A percentile compares a stretch with the other conserved stretches of the same genome.
phyloP scores from a whole-genome alignment of 1,140 invertebrate genomes.

The Drosophila serrata region DNA sequence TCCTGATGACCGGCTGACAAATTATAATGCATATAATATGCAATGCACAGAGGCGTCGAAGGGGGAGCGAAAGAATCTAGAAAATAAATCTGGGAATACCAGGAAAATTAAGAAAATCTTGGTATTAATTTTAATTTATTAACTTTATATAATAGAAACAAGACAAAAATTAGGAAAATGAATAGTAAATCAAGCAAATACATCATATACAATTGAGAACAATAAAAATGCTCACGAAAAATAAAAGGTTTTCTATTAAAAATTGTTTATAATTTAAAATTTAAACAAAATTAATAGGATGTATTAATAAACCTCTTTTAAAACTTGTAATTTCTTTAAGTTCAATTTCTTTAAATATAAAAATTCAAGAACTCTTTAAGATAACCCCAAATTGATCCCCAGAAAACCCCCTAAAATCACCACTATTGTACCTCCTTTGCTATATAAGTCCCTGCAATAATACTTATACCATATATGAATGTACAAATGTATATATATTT shows the following conservation, averaged over 20 bases:
- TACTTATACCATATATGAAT: conserved; percentile 1
- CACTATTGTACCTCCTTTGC: background rate
- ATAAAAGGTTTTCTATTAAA: background rate
- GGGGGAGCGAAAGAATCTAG: background rate
- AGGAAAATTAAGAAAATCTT: background rate
- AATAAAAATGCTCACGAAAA: background rate
- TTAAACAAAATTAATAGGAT: no score
- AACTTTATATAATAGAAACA: background rate
- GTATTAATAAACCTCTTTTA: no score
- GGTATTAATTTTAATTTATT: background rate
- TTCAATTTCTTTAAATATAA: background rate
- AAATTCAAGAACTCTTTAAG: background rate
- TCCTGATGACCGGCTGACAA: conserved; percentile 57
- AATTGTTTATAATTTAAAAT: no score
- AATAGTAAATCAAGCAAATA: background rate
- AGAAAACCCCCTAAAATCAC: background rate
- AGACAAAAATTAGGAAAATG: no score
- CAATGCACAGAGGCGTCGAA: conserved; percentile 17
- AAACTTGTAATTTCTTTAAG: background rate
- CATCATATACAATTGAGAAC: no score
- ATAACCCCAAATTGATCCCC: background rate
- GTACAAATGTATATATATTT: no score
- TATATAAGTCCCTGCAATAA: background rate
- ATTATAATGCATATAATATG: conserved; percentile 50
- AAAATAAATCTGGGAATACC: no score